These are phyloP conservation scores for Corythornis leucogaster DNA, from an alignment of 2,797 vertebrate species.

Conservation along the genomic window DNA sequence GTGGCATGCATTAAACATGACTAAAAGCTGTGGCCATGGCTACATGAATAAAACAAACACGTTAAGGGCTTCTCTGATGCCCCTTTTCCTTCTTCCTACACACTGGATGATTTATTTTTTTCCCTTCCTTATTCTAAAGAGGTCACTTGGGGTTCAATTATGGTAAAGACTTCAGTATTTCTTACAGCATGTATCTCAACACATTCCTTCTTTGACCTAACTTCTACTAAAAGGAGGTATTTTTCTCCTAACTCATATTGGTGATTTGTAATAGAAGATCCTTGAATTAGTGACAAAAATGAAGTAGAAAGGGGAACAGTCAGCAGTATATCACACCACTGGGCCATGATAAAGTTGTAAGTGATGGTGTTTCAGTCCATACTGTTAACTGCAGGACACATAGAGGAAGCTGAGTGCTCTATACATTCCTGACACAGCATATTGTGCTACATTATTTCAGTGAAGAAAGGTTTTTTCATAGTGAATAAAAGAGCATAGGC, in stretches of 20 bases:
- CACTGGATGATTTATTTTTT: background rate
- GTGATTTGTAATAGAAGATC: background rate
- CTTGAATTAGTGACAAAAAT: background rate
- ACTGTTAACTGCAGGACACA: background rate
- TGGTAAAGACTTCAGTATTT: background rate
- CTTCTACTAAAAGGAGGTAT: background rate
- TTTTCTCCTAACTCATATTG: background rate
- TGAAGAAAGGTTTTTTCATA: background rate
- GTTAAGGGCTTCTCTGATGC: background rate
- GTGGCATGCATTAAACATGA: conserved; percentile 51
- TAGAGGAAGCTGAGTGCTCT: background rate
- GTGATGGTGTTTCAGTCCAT: background rate
- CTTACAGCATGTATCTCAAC: background rate
- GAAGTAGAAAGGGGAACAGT: background rate
- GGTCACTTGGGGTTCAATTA: background rate
- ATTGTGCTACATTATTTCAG: background rate
- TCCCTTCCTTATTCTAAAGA: background rate
- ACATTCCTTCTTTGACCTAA: background rate
- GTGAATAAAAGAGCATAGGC: background rate
- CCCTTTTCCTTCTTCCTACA: background rate
- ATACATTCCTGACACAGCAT: background rate
- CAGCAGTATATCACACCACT: background rate
- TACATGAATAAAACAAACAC: conserved; percentile 42
- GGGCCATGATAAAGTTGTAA: background rate
- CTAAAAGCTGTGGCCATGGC: conserved; percentile 6